phyloP scores from a whole-genome alignment of 2,797 vertebrate genomes.

The Enoplosus armatus region DNA sequence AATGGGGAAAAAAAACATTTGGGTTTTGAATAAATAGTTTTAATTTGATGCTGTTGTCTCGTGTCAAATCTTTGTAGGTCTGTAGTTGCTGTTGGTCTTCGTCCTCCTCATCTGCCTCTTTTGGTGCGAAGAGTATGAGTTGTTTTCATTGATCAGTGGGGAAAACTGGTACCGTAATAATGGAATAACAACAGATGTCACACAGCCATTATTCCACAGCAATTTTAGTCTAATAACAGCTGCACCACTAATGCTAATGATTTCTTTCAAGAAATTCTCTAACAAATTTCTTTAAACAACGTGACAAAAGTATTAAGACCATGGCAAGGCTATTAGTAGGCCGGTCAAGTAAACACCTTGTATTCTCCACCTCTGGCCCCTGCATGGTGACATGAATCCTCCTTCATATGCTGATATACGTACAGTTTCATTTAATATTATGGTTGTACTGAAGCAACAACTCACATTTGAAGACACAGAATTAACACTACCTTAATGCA shows the following conservation, averaged over 20 bases:
- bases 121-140: conserved; percentile 7
- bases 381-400: neutral
- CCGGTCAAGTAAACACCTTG: conserved; percentile 3
- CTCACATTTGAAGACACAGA: neutral
- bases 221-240: conserved; percentile 38
- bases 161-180: conserved; percentile 36
- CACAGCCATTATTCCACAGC: conserved; percentile 25
- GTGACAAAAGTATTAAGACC: conserved; percentile 22
- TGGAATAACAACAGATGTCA: conserved; percentile 55
- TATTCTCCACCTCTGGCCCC: neutral
- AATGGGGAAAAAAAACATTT: neutral
- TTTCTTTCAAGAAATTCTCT: conserved; percentile 32
- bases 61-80: neutral
- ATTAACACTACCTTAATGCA: neutral
- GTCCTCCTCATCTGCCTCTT: conserved; percentile 2
- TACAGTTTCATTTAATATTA: neutral
- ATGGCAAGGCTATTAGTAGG: conserved; percentile 1
- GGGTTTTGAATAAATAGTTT: neutral
- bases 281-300: conserved; percentile 31
- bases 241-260: conserved; percentile 25
- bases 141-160: conserved; percentile 29
- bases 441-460: neutral
- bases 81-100: conserved; percentile 11
- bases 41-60: neutral
- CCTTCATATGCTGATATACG: neutral